These are phyloP conservation scores for Hyphantria cunea DNA, from an alignment of 1,140 invertebrate genomes.

Conservation along the genomic window DNA sequence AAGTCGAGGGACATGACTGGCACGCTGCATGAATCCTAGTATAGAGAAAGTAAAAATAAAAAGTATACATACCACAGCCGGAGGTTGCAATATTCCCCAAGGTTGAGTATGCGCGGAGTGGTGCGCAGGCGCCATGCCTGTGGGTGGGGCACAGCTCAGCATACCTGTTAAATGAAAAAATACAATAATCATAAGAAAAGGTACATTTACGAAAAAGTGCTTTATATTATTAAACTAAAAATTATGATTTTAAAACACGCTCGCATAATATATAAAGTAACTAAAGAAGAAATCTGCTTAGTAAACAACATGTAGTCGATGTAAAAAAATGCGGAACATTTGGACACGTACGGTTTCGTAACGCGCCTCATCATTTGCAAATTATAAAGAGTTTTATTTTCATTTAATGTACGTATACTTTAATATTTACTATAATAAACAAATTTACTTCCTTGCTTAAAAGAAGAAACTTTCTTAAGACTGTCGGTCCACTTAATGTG, in stretches of 20 bases:
- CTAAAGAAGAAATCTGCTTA: constrained; percentile 1
- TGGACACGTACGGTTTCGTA: neutral
- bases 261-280: neutral
- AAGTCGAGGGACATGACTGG: too few relatives aligned
- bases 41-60: neutral
- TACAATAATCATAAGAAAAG: too few relatives aligned
- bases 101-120: constrained; percentile 55
- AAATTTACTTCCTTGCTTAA: too few relatives aligned
- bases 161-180: constrained; percentile 51
- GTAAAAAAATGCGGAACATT: constrained; percentile 7
- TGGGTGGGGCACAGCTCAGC: constrained; percentile 70
- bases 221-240: neutral
- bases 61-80: constrained; percentile 59
- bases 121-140: constrained; percentile 65
- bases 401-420: neutral
- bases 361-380: neutral
- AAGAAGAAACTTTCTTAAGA: neutral
- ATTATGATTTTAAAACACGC: neutral
- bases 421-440: neutral
- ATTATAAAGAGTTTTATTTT: neutral
- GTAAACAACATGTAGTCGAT: neutral
- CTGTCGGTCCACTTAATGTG: too few relatives aligned
- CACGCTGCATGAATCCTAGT: too few relatives aligned
- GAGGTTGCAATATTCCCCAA: constrained; percentile 60
- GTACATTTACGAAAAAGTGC: too few relatives aligned